phyloP scores from a whole-genome alignment of 2,113 vertebrate species.

The Chunga burmeisteri region DNA sequence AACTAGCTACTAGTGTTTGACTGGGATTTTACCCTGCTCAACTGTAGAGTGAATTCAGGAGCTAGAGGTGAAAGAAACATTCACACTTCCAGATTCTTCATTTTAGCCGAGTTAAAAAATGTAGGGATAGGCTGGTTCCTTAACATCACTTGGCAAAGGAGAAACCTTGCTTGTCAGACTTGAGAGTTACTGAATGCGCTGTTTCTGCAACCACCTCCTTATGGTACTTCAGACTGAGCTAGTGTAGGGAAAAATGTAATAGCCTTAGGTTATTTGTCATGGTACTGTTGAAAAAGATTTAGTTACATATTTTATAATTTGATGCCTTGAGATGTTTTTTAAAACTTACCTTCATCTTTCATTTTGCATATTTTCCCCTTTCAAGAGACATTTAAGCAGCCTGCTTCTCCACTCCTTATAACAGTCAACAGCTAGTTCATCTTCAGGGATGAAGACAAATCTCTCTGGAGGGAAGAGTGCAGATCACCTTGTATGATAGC shows the following conservation, averaged over 20 bases:
- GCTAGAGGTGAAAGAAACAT: neutral
- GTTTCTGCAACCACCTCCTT: neutral
- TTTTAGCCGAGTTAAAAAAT: neutral
- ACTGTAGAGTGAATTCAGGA: neutral
- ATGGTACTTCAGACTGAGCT: neutral
- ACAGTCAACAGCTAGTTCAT: neutral
- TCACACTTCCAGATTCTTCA: neutral
- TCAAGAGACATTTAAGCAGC: neutral
- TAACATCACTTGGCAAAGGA: neutral
- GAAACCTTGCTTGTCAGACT: neutral
- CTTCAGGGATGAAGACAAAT: neutral
- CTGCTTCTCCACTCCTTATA: neutral
- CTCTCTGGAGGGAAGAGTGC: neutral
- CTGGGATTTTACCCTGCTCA: neutral
- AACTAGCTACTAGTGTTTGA: neutral
- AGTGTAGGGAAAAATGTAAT: neutral
- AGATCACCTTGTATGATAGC: neutral
- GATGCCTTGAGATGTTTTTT: neutral
- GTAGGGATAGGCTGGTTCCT: neutral
- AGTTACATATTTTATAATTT: neutral
- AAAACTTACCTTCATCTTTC: neutral
- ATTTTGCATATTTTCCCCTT: neutral
- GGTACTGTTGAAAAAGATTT: neutral
- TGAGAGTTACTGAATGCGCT: fast-evolving
- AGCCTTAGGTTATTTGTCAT: neutral